Evolutionary conservation across 2,888 invertebrate species (phyloP), one percentile per base, ranked within the genome.

Genomic region (Petrolisthes manimaculis): DNA sequence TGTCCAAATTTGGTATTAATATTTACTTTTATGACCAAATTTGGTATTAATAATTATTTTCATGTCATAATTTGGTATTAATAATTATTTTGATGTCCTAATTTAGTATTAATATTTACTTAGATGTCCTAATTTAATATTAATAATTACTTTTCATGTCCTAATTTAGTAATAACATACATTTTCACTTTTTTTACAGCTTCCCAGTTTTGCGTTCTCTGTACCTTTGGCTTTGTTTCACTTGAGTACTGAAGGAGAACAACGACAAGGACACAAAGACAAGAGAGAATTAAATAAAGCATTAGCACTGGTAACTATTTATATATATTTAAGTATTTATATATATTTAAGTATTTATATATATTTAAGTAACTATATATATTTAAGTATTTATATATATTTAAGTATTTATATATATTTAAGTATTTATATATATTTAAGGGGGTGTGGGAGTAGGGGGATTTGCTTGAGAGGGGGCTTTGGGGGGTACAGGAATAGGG

Each of bases 161-260:
- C 37, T 37, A 37, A 37, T 37, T 37, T 37, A 2, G 37, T 37
- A 37, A 37, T 37, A n/a, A 12, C 55, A 53, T 56, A 18, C 5
- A 61, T 67, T 81, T 37, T 12, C 61, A 74, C 8, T 51, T 21
- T n/a, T 14, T 61, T 61, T 83, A 37, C 89, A 93, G 93, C 93
- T 98, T 89, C 97, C 97, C n/a, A 97, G 97, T 93, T 96, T 97
- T 94, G 96, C 96, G 0, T 97, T 95, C 93, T 97, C 97, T 1
- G 94, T 96, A 89, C 96, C 97, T 0, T 93, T 97, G 91, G 96
- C 96, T 3, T 93, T 95, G 92, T 96, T 95, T 92, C 94, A 95
- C 92, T 92, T 94, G 54, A 93, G 94, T 69, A 93, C 94, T 81
- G 91, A 91, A 69, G 89, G 89, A 0, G n/a, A 71, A 5, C n/a